A percentile compares a stretch with the other conserved stretches of the same genome.
Conservation (phyloP, 2,113 vertebrate genomes). For the Ammospiza caudacuta region DNA sequence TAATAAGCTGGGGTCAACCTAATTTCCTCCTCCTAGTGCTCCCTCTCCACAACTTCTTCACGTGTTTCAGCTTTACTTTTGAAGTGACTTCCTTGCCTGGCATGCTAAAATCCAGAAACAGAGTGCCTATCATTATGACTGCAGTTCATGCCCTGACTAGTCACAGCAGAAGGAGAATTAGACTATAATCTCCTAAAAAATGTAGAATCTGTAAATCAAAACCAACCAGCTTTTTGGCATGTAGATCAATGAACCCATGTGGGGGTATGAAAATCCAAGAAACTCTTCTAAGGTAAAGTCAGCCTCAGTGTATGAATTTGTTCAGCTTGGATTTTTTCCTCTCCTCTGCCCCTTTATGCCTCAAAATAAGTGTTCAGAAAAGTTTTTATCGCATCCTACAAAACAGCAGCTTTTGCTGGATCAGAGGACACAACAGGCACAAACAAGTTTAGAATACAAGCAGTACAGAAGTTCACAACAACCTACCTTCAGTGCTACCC, state of each 20-base stretch:
- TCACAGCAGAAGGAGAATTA: constrained; percentile 41
- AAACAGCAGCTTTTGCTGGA: neutral
- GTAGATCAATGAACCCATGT: neutral
- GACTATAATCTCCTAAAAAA: constrained; percentile 55
- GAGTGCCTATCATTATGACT: constrained; percentile 11
- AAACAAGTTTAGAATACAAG: neutral
- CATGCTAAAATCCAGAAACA: constrained; percentile 46
- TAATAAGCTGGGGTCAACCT: neutral
- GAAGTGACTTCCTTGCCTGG: constrained; percentile 52
- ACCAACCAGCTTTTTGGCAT: constrained; percentile 20
- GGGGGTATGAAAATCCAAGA: neutral
- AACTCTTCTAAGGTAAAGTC: constrained; percentile 4
- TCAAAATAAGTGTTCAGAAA: neutral
- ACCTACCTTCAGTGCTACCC: constrained; percentile 1
- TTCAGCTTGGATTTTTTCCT: neutral
- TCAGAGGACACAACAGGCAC: neutral
- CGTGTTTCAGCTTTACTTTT: constrained; percentile 53
- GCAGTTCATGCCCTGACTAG: constrained; percentile 57
- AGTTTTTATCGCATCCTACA: neutral
- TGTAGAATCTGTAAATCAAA: constrained; percentile 58
- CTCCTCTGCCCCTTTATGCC: neutral
- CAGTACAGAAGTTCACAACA: constrained; percentile 14
- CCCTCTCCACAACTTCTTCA: neutral
- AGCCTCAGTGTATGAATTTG: neutral
- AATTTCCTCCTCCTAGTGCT: constrained; percentile 16